Evolutionary conservation across 1,140 invertebrate genomes (phyloP), one percentile per base, ranked within the genome.

Genomic region (Thaumatotibia leucotreta): DNA sequence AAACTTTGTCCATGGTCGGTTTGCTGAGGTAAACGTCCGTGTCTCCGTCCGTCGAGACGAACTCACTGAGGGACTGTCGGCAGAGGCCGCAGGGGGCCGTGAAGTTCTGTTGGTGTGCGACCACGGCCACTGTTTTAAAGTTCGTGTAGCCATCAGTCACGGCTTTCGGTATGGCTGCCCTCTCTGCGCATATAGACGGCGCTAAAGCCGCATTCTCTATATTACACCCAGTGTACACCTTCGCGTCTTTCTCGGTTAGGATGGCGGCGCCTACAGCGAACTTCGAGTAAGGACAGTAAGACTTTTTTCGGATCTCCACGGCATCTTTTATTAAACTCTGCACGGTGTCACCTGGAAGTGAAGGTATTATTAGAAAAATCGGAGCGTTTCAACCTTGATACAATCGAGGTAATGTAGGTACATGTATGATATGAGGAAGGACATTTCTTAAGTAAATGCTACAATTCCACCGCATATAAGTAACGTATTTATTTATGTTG

Each of bases 231-330:
- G 92, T 92, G 61, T 92, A 93, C 4, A 96, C 91, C 74, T 79
- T 84, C 2, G 92, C 91, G 0, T 94, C 97, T 70, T 95, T 93
- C 29, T 92, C 89, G 61, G 95, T 94, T 27, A 96, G 91, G 4
- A 99, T 84, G 0, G 97, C 97, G 5, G 97, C 95, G 1, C 98
- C 98, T 0, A 99, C 98, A 66, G 93, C 92, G 80, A 99, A 99
- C 11, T 98, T 96, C 77, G 97, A 99, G 90, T 99, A 99, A 0
- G 97, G 97, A 75, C 93, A 94, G 83, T 99, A 99, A 0, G 98
- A 93, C 49, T 92, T 84, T 64, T 94, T 92, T 50, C 96, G 92
- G 1, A 93, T 95, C 58, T 92, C 83, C 0, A 91, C 84, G n/a
- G 95, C 95, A 65, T 92, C 90, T 31, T 86, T 91, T 27, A 97